Evolutionary conservation across 2,888 invertebrate species (phyloP).

Genomic region (Andrena minutula): DNA sequence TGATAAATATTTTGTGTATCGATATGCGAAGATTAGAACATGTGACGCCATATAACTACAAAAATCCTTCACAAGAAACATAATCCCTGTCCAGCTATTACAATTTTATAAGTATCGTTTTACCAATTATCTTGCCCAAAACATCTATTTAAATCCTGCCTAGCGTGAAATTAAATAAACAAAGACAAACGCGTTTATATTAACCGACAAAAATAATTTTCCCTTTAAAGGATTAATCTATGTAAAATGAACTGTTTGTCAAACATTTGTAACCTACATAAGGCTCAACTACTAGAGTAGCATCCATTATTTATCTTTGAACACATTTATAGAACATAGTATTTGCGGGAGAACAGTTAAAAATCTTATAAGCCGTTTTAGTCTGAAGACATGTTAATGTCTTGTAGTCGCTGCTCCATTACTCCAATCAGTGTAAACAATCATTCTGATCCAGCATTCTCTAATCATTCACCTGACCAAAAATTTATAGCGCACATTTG

Average conservation of each 20-base stretch:
- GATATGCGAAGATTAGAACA: background rate
- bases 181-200: constrained; percentile 1
- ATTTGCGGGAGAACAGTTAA: constrained; percentile 12
- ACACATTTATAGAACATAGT: constrained; percentile 45
- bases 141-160: background rate
- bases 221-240: background rate
- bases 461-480: background rate
- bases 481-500: constrained; percentile 4
- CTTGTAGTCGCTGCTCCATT: background rate
- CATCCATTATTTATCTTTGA: constrained; percentile 24
- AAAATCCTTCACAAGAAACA: background rate
- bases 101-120: background rate
- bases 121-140: background rate
- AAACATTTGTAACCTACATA: constrained; percentile 3
- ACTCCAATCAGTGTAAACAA: background rate
- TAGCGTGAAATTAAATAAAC: background rate
- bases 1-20: constrained; percentile 19
- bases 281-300: background rate
- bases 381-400: background rate
- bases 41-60: background rate
- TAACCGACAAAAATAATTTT: constrained; percentile 10
- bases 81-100: background rate
- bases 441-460: background rate
- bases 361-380: constrained; percentile 9
- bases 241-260: constrained; percentile 10